A percentile compares a stretch with the other conserved stretches of the same genome.
Conservation (phyloP, 2,888 invertebrate genomes). For the Cephonodes hylas region DNA sequence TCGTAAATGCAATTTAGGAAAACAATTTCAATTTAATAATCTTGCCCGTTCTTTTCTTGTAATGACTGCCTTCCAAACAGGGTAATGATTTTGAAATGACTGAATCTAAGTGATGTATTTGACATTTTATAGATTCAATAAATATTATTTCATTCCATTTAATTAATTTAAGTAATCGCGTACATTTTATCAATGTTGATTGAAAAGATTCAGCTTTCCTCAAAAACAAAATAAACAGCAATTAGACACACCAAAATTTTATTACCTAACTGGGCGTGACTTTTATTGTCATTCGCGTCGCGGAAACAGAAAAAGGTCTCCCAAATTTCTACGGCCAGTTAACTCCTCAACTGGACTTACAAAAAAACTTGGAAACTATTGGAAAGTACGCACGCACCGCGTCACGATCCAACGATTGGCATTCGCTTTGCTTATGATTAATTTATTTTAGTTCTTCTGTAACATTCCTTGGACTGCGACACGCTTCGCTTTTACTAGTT, state of each 20-base stretch:
- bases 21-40: no score
- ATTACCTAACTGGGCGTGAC: background rate
- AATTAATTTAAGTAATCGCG: no score
- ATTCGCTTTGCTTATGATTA: constrained; percentile 53
- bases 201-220: no score
- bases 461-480: constrained; percentile 41
- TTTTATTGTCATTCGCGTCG: background rate
- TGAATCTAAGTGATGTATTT: no score
- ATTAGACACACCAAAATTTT: background rate
- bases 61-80: no score
- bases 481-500: background rate
- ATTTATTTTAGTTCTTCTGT: constrained; percentile 41
- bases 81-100: no score
- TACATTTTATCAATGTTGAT: no score
- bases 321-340: background rate
- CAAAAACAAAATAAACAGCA: background rate
- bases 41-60: no score
- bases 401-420: constrained; percentile 65
- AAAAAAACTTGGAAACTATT: constrained; percentile 39
- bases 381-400: constrained; percentile 65
- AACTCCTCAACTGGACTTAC: constrained; percentile 25
- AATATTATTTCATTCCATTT: no score
- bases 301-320: background rate
- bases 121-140: no score
- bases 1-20: background rate